Conservation (phyloP, 2,888 invertebrate genomes). For the Drosophila fungiperda region DNA sequence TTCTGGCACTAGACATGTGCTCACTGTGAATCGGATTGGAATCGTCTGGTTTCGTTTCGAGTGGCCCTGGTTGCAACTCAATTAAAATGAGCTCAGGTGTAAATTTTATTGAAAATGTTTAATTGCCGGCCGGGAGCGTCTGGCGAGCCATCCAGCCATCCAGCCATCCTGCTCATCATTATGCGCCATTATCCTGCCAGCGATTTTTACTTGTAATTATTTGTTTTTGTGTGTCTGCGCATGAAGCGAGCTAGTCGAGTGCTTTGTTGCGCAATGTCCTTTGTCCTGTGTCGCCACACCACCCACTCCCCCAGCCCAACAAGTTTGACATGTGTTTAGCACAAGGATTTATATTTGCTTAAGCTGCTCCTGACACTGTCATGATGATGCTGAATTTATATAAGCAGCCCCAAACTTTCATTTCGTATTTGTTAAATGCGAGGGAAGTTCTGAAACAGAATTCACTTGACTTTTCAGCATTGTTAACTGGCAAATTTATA, state of each 20-base stretch:
- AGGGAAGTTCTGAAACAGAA: constrained; percentile 15
- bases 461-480: too few relatives aligned
- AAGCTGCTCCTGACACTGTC: constrained; percentile 78
- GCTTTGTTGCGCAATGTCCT: constrained; percentile 72
- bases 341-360: constrained; percentile 72
- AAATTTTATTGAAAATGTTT: constrained; percentile 84
- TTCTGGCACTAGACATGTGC: constrained; percentile 54
- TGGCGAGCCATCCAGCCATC: constrained; percentile 38
- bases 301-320: not conserved
- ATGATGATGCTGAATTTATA: constrained; percentile 70
- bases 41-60: constrained; percentile 53
- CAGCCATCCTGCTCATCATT: constrained; percentile 61
- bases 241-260: constrained; percentile 60
- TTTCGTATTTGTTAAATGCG: constrained; percentile 21
- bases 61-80: constrained; percentile 72
- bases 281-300: constrained; percentile 51
- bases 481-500: not conserved
- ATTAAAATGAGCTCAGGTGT: constrained; percentile 85
- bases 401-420: constrained; percentile 48
- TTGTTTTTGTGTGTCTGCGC: constrained; percentile 78
- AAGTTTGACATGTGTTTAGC: constrained; percentile 60
- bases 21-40: constrained; percentile 31
- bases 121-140: constrained; percentile 79
- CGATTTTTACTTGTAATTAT: constrained; percentile 81
- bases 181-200: constrained; percentile 74